A percentile compares a stretch with the other conserved stretches of the same genome.
Evolutionary conservation across 2,113 vertebrate species (phyloP).

Genomic region (Oncorhynchus mykiss): DNA sequence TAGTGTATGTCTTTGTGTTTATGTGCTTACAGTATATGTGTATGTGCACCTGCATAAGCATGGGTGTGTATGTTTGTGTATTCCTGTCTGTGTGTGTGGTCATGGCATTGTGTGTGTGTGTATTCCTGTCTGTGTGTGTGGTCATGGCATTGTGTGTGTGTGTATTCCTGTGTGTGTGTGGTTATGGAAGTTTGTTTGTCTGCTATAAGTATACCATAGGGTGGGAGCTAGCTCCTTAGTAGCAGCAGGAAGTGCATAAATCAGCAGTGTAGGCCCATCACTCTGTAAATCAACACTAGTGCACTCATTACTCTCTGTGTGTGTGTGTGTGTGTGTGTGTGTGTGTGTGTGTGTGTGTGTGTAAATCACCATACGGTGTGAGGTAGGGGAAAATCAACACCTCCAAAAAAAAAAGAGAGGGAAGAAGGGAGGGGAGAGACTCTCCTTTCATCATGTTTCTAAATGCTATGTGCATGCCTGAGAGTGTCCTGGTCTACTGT

Average conservation of each 20-base stretch:
- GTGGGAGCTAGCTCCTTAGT: slow-evolving; percentile 59
- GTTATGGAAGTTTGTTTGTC: not conserved
- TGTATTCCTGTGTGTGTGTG: slow-evolving; percentile 7
- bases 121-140: slow-evolving; percentile 1
- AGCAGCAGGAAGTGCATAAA: slow-evolving; percentile 61
- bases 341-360: slow-evolving; percentile 6
- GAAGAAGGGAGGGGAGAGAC: not conserved
- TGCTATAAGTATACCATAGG: slow-evolving; percentile 1
- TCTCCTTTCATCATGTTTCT: not conserved
- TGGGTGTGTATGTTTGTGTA: not conserved
- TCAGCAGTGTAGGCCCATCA: slow-evolving; percentile 52
- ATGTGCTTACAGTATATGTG: not conserved
- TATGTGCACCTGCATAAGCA: not conserved
- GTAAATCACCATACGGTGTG: not conserved
- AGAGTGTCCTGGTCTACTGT: not conserved
- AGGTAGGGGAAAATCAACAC: slow-evolving; percentile 4
- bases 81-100: not conserved
- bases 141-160: not conserved
- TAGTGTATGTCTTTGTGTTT: not conserved
- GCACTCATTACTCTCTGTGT: slow-evolving; percentile 10
- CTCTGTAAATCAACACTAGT: slow-evolving; percentile 56
- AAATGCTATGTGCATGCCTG: slow-evolving; percentile 4
- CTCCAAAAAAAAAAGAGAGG: not conserved
- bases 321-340: slow-evolving; percentile 12
- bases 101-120: not conserved